phyloP scores from a whole-genome alignment of 2,113 vertebrate species.

The Rhipidura dahli region DNA sequence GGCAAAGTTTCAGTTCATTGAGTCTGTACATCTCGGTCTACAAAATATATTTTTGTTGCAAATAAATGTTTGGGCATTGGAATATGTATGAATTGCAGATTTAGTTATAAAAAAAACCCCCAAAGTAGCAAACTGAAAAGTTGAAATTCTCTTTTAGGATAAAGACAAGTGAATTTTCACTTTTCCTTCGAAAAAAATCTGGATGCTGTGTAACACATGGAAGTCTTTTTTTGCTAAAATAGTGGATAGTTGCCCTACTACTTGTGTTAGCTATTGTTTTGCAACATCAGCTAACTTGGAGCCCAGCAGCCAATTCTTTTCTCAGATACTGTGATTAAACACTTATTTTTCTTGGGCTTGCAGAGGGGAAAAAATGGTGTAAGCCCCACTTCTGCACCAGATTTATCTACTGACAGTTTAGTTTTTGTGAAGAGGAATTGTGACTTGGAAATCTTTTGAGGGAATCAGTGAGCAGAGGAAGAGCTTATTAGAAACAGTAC shows the following conservation, averaged over 20 bases:
- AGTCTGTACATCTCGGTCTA: neutral
- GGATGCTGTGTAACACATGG: neutral
- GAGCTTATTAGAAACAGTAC: neutral
- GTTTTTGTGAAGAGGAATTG: neutral
- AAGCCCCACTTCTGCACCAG: neutral
- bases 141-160: neutral
- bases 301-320: neutral
- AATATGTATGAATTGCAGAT: neutral
- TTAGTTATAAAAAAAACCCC: neutral
- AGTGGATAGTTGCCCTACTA: neutral
- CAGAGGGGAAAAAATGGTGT: neutral
- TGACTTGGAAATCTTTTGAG: neutral
- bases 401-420: neutral
- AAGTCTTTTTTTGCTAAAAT: neutral
- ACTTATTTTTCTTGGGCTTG: neutral
- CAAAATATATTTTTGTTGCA: neutral
- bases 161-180: neutral
- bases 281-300: neutral
- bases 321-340: neutral
- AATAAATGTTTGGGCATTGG: neutral
- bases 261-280: neutral
- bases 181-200: neutral
- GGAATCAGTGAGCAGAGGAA: neutral
- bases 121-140: neutral
- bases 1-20: neutral